These are phyloP conservation scores for Heliothis subflexa DNA, from an alignment of 1,140 invertebrate genomes.

Conservation along the genomic window DNA sequence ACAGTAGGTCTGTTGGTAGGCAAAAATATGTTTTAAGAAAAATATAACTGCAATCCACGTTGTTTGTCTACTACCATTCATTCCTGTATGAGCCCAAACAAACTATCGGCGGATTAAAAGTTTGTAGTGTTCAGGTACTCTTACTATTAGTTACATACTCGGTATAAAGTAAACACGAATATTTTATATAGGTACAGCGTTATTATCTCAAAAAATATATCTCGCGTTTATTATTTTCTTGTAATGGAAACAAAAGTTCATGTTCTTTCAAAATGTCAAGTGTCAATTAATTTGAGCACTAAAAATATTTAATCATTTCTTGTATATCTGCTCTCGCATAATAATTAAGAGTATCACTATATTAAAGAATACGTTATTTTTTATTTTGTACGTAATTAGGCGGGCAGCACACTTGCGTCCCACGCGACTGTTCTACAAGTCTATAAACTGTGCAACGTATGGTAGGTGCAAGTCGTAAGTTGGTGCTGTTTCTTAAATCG, in stretches of 20 bases:
- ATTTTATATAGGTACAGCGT: too few species aligned
- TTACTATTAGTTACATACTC: too few species aligned
- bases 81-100: too few species aligned
- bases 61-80: too few species aligned
- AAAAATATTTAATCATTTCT: conserved; percentile 3
- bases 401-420: not conserved
- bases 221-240: not conserved
- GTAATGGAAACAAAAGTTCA: not conserved
- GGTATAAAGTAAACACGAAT: too few species aligned
- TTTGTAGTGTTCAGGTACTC: too few species aligned
- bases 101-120: too few species aligned
- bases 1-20: too few species aligned
- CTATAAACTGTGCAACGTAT: conserved; percentile 19
- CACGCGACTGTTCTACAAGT: conserved; percentile 1
- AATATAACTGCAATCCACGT: too few species aligned
- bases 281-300: not conserved
- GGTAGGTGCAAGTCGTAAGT: not conserved
- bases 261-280: conserved; percentile 1
- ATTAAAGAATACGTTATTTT: conserved; percentile 3
- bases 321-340: not conserved
- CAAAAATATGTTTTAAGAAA: too few species aligned
- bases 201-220: too few species aligned
- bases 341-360: conserved; percentile 21
- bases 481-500: not conserved
- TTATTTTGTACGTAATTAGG: conserved; percentile 25